Conservation (phyloP, 2,888 invertebrate genomes). For the Priocnemis perturbator region DNA sequence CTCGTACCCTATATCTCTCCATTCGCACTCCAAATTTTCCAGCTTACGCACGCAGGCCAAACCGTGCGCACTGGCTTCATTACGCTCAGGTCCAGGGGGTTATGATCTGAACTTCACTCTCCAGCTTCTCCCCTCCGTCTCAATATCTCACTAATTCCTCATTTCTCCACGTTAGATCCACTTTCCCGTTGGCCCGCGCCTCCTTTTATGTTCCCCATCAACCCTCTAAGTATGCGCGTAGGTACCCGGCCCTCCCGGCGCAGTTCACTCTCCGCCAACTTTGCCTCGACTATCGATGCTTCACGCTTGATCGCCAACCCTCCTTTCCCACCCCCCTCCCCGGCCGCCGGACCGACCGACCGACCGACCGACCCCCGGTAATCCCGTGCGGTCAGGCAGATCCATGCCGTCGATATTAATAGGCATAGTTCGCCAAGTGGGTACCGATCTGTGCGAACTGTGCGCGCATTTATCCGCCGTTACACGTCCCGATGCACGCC, state of each 20-base stretch:
- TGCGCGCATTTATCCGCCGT: neutral
- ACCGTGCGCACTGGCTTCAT: too few species aligned
- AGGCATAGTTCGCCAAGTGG: slow-evolving; percentile 56
- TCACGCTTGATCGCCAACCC: slow-evolving; percentile 66
- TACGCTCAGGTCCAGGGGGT: too few species aligned
- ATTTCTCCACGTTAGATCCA: slow-evolving; percentile 16
- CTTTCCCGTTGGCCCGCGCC: slow-evolving; percentile 11
- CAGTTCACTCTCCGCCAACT: slow-evolving; percentile 34
- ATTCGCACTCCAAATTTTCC: too few species aligned
- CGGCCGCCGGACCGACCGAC: slow-evolving; percentile 14
- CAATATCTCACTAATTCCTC: slow-evolving; percentile 13
- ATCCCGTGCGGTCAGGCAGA: slow-evolving; percentile 56
- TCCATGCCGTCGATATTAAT: slow-evolving; percentile 57
- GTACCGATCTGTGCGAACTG: slow-evolving; percentile 9
- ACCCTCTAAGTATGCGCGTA: slow-evolving; percentile 6
- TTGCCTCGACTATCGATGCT: slow-evolving; percentile 62
- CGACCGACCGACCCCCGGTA: neutral
- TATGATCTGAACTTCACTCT: too few species aligned
- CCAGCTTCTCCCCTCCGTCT: neutral
- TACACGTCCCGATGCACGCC: neutral
- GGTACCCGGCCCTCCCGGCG: slow-evolving; percentile 27
- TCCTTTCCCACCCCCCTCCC: slow-evolving; percentile 30
- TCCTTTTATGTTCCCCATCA: slow-evolving; percentile 7
- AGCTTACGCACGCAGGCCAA: too few species aligned
- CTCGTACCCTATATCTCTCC: too few species aligned